These are phyloP conservation scores for Ceratitis capitata DNA, from an alignment of 1,140 invertebrate genomes.

Conservation along the genomic window DNA sequence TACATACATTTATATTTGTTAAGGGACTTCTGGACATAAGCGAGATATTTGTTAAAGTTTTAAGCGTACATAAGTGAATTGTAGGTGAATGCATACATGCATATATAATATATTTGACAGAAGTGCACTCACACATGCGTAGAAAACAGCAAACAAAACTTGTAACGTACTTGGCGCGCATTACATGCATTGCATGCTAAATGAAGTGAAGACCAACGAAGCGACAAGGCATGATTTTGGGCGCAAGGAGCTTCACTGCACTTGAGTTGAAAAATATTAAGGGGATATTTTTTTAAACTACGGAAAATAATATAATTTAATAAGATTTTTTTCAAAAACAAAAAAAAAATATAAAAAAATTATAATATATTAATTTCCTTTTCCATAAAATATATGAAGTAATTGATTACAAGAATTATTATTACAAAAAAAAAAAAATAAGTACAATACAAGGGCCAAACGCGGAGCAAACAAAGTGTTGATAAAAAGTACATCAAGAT, in stretches of 20 bases:
- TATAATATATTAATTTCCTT: too few species aligned
- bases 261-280: background rate
- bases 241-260: background rate
- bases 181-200: conserved; percentile 3
- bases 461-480: too few species aligned
- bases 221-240: background rate
- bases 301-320: background rate
- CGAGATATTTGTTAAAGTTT: background rate
- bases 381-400: too few species aligned
- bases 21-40: background rate
- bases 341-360: too few species aligned
- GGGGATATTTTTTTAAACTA: background rate
- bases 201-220: background rate
- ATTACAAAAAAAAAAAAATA: too few species aligned
- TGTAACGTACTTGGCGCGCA: background rate
- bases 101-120: background rate
- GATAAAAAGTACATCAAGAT: too few species aligned
- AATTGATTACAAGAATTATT: background rate
- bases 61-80: too few species aligned
- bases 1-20: too few species aligned
- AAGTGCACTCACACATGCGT: background rate
- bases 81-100: background rate
- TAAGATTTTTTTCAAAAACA: background rate
- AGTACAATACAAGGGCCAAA: background rate
- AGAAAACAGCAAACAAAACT: background rate